phyloP scores from a whole-genome alignment of 2,797 vertebrate genomes.

The Hoplostethus mediterraneus region DNA sequence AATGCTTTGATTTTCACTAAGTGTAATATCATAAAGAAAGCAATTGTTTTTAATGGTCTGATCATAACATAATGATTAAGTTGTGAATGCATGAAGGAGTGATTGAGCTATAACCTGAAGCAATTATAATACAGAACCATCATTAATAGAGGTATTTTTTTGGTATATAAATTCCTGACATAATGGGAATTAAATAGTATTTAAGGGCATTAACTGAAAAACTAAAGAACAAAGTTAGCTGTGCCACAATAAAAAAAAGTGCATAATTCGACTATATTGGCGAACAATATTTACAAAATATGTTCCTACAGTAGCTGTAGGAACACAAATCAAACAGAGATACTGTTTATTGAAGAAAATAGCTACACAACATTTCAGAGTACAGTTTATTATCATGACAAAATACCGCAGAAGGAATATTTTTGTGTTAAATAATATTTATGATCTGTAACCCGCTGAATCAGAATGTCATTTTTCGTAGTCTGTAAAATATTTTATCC shows the following conservation, averaged over 20 bases:
- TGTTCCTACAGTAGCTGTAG: no score
- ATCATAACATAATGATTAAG: not conserved
- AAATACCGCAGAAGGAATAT: not conserved
- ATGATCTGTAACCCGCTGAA: not conserved
- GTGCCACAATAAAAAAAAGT: not conserved
- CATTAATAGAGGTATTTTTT: not conserved
- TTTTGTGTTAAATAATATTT: constrained; percentile 9
- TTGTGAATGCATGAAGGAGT: not conserved
- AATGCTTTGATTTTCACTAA: not conserved
- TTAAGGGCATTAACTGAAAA: not conserved
- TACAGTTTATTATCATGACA: not conserved
- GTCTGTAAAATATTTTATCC: not conserved
- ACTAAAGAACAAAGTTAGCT: not conserved
- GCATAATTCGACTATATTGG: constrained; percentile 12
- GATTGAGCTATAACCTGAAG: not conserved
- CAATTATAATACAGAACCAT: not conserved
- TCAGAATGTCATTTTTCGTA: not conserved
- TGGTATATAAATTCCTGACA: not conserved
- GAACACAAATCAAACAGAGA: not conserved
- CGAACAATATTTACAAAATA: constrained; percentile 2
- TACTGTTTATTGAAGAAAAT: constrained; percentile 10
- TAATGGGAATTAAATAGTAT: not conserved
- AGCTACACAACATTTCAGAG: not conserved
- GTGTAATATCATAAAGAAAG: not conserved
- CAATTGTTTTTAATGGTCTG: not conserved